Evolutionary conservation across 2,113 vertebrate genomes (phyloP).

Genomic region (Okapia johnstoni): DNA sequence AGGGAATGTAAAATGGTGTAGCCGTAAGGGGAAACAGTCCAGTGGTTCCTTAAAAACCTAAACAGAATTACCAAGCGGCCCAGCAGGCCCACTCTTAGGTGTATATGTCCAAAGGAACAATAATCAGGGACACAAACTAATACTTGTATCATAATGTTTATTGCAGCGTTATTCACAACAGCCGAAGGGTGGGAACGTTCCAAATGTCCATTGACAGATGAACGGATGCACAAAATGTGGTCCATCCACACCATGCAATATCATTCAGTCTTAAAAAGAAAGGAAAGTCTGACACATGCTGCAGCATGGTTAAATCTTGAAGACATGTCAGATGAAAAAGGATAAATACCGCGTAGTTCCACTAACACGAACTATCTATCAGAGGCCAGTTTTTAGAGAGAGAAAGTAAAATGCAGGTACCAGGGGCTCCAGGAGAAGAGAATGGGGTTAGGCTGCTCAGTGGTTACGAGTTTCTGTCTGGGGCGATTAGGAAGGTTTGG

Average conservation of each 20-base stretch:
- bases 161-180: accelerated
- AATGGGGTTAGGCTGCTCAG: accelerated
- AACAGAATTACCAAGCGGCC: accelerated
- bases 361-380: accelerated
- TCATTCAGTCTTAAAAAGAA: too few species aligned
- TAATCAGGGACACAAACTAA: neutral
- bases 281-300: neutral
- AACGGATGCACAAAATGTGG: accelerated
- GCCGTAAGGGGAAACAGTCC: neutral
- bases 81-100: neutral
- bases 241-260: accelerated
- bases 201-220: accelerated
- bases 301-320: neutral
- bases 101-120: accelerated
- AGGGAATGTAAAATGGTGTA: neutral
- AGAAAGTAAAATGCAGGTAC: neutral
- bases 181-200: neutral
- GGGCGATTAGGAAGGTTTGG: neutral
- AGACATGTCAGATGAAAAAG: neutral
- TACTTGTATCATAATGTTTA: accelerated
- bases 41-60: too few species aligned
- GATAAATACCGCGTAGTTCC: neutral
- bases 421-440: neutral
- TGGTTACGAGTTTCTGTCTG: neutral
- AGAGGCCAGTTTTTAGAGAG: neutral